These are phyloP conservation scores for Polyergus mexicanus DNA, from an alignment of 1,140 invertebrate genomes.

Conservation along the genomic window DNA sequence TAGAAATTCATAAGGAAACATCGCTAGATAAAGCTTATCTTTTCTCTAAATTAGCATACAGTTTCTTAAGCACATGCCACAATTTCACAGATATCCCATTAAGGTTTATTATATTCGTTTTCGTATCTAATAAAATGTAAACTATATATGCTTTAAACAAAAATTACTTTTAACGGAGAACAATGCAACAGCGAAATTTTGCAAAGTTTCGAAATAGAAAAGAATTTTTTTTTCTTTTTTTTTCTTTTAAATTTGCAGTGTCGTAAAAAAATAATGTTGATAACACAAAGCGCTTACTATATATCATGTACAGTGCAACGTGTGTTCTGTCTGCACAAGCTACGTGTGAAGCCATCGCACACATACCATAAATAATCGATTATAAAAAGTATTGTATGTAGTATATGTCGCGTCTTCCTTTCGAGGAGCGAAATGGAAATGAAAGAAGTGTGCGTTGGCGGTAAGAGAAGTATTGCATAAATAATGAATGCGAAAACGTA, in stretches of 20 bases:
- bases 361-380: conserved; percentile 1
- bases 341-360: not conserved
- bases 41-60: not conserved
- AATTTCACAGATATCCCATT: not conserved
- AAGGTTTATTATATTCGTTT: not conserved
- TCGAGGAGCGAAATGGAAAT: not conserved
- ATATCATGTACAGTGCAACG: not conserved
- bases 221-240: too few species aligned
- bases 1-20: not conserved
- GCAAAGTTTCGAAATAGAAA: too few species aligned
- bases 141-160: too few species aligned
- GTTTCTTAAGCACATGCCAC: conserved; percentile 1
- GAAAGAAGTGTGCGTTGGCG: not conserved
- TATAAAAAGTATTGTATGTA: not conserved
- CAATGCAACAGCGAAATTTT: too few species aligned
- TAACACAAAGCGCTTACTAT: not conserved
- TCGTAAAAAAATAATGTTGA: not conserved
- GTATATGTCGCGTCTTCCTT: conserved; percentile 1
- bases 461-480: not conserved
- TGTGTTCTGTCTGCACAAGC: not conserved
- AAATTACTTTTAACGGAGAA: too few species aligned
- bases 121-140: too few species aligned
- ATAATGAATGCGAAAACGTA: conserved; percentile 8
- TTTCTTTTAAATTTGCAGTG: not conserved
- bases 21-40: not conserved